phyloP scores from a whole-genome alignment of 1,140 invertebrate genomes.

The Physella acuta region DNA sequence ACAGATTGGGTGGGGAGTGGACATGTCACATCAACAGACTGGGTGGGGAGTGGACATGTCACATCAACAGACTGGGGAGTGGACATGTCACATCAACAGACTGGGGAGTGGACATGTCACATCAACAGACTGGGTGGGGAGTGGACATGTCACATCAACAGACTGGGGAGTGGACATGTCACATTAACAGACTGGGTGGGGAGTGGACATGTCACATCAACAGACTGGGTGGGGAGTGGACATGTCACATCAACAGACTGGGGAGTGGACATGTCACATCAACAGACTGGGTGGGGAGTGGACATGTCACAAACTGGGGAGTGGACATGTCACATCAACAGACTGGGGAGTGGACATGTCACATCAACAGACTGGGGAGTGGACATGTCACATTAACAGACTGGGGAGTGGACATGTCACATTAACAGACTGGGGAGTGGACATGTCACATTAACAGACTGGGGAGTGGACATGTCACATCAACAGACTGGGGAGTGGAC shows the following conservation, averaged over 20 bases:
- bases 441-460: neutral
- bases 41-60: too few relatives aligned
- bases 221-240: too few relatives aligned
- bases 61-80: slow-evolving; percentile 3
- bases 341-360: too few relatives aligned
- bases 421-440: slow-evolving; percentile 3
- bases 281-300: too few relatives aligned
- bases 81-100: neutral
- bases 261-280: neutral
- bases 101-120: neutral
- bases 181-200: slow-evolving; percentile 11
- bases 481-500: neutral
- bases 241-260: slow-evolving; percentile 9
- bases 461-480: slow-evolving; percentile 4
- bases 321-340: neutral
- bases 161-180: too few relatives aligned
- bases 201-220: neutral
- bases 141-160: neutral
- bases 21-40: neutral
- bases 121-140: slow-evolving; percentile 6
- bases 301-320: slow-evolving; percentile 12
- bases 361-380: slow-evolving; percentile 3
- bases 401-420: too few relatives aligned
- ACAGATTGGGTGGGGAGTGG: neutral
- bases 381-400: neutral